These are phyloP conservation scores for Ceratitis capitata DNA, from an alignment of 1,140 invertebrate species.

Conservation along the genomic window DNA sequence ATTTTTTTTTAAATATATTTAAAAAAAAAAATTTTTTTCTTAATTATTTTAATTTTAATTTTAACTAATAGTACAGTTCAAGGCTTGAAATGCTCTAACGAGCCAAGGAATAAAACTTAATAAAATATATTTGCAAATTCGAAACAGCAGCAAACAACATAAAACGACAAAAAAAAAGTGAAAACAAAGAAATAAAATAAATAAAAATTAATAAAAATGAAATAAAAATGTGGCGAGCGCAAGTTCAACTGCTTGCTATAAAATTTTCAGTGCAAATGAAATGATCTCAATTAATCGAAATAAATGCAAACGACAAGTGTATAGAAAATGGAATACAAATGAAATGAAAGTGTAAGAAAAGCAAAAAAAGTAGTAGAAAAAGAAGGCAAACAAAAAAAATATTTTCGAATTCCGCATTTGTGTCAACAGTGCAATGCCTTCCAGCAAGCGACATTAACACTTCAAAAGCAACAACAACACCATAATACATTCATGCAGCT, in stretches of 20 bases:
- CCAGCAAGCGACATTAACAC: not conserved
- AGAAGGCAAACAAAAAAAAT: not conserved
- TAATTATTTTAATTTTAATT: too few relatives aligned
- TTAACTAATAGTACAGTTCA: too few relatives aligned
- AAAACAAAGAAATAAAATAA: not conserved
- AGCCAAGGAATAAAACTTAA: too few relatives aligned
- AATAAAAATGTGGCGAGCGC: not conserved
- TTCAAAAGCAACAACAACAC: not conserved
- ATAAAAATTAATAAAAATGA: not conserved
- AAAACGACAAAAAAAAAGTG: not conserved
- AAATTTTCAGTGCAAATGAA: not conserved
- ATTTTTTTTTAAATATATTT: too few relatives aligned
- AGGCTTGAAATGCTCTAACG: too few relatives aligned
- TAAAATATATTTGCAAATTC: not conserved
- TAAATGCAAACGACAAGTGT: not conserved
- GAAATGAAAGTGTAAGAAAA: constrained; percentile 13
- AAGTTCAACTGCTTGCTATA: not conserved
- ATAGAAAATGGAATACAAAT: too few relatives aligned
- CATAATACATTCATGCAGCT: not conserved
- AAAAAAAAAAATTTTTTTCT: too few relatives aligned
- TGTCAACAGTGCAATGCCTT: constrained; percentile 5
- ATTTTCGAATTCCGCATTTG: not conserved
- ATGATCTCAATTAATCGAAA: not conserved
- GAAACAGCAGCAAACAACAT: not conserved
- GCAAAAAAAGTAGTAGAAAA: not conserved